Evolutionary conservation across 2,797 vertebrate genomes (phyloP), one percentile per base, ranked within the genome.

Genomic region (Hippoglossus hippoglossus): DNA sequence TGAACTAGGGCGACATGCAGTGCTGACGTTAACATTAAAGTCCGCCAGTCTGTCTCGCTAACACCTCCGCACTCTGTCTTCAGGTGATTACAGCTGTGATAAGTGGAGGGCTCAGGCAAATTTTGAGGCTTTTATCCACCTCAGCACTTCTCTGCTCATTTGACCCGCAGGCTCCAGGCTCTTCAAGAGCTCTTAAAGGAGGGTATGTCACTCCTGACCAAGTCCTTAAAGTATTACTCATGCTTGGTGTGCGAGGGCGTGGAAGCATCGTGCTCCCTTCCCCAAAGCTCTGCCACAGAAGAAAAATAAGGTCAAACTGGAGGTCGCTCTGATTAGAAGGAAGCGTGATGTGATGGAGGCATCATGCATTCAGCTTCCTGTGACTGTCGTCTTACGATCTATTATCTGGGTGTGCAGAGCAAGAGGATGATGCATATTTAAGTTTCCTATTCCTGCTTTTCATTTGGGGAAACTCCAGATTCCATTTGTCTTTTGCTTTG

Each of bases 191-290:
- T 76, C 44, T 75, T 79, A 65, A 77, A 68, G 46, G 36, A 66
- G 52, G 34, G 66, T 58, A 65, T 64, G 86, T 88, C 84, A 88
- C 74, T 34, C 60, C 66, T 80, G 82, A 84, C 79, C 71, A 61
- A 72, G 60, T 60, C 63, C 55, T 70, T 66, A 57, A 77, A 73
- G 49, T 61, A 15, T 77, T 46, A 70, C 71, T 90, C 54, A 50
- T 21, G 24, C 31, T 58, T 41, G 9, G 24, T 60, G 31, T 31
- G 15, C 19, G 25, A 63, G 67, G 59, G 50, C 8, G 10, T 63
- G 19, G 63, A 63, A 39, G 19, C 26, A 71, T 62, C 67, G 22
- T 19, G 22, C 36, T 56, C 22, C n/a, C 31, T 0, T 22, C 6
- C 31, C 19, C 31, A 64, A 46, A 83, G 55, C 25, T 1, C 10